A percentile compares a stretch with the other conserved stretches of the same genome.
These are phyloP conservation scores for Platycnemis pennipes DNA, from an alignment of 2,888 invertebrate species.

Conservation along the genomic window DNA sequence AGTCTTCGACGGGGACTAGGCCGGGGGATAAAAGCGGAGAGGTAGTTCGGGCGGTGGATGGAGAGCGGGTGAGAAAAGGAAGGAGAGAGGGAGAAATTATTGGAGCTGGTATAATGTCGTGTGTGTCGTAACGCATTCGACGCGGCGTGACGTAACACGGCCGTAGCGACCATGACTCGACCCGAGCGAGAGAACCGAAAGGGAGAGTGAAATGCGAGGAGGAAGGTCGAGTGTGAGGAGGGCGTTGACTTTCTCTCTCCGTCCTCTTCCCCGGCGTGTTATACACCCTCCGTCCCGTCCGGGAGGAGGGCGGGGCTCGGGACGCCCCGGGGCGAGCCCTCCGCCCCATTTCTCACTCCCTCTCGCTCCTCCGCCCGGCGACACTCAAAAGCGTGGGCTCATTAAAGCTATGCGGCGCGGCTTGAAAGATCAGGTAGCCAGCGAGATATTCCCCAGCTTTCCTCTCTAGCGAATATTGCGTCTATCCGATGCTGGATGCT, in stretches of 20 bases:
- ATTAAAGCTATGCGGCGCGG: not conserved
- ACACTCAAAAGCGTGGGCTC: not conserved
- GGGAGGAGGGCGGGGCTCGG: not conserved
- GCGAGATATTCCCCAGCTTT: not conserved
- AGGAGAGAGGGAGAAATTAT: not conserved
- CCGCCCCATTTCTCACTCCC: not conserved
- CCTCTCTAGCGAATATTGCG: not conserved
- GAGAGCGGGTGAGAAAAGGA: not conserved
- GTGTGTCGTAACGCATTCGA: not conserved
- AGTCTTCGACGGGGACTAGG: too few species aligned
- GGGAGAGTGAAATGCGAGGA: conserved; percentile 26
- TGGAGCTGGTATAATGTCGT: not conserved
- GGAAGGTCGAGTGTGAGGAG: conserved; percentile 4
- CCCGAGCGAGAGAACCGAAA: not conserved
- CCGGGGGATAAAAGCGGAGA: not conserved
- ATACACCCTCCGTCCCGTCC: not conserved
- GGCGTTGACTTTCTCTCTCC: conserved; percentile 12
- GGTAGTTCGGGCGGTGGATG: not conserved
- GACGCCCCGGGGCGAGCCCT: not conserved
- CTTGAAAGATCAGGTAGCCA: conserved; percentile 19
- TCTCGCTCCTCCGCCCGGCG: not conserved
- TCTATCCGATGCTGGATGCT: too few species aligned
- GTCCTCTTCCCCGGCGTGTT: not conserved
- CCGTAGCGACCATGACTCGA: conserved; percentile 22
- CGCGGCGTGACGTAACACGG: not conserved